Conservation (phyloP, 1,140 invertebrate genomes). For the Anastrepha obliqua region DNA sequence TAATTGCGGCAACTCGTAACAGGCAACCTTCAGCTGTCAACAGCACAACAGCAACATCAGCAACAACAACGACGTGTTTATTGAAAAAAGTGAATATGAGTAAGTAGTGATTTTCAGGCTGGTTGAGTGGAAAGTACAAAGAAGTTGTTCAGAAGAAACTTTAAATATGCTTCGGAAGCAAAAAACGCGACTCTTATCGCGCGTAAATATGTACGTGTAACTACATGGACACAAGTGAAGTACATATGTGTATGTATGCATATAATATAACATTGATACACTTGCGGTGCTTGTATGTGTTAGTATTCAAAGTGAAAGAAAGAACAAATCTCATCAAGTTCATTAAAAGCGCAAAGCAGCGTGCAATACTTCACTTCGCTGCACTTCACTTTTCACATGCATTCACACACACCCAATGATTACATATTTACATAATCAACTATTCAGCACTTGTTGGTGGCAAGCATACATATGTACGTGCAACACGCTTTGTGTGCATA, state of each 20-base stretch:
- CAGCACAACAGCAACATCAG: not conserved
- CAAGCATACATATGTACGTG: too few relatives aligned
- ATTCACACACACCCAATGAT: not conserved
- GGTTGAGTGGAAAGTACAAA: not conserved
- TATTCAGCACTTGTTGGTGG: not conserved
- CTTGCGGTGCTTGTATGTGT: too few relatives aligned
- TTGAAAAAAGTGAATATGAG: not conserved
- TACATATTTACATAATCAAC: not conserved
- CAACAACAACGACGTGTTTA: too few relatives aligned
- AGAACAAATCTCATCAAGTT: conserved; percentile 41
- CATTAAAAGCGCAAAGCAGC: conserved; percentile 47
- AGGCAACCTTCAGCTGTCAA: conserved; percentile 35
- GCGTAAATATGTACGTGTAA: too few relatives aligned
- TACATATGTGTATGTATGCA: not conserved
- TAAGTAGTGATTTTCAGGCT: not conserved
- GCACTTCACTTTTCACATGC: too few relatives aligned
- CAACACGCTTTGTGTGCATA: not conserved
- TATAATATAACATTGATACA: too few relatives aligned
- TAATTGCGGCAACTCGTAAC: conserved; percentile 33
- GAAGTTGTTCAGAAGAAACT: not conserved
- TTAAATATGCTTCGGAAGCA: not conserved
- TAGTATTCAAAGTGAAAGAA: too few relatives aligned
- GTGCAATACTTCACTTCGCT: conserved; percentile 1
- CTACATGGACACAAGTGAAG: not conserved
- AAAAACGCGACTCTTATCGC: not conserved